phyloP scores from a whole-genome alignment of 2,113 vertebrate species.

The Origma solitaria region DNA sequence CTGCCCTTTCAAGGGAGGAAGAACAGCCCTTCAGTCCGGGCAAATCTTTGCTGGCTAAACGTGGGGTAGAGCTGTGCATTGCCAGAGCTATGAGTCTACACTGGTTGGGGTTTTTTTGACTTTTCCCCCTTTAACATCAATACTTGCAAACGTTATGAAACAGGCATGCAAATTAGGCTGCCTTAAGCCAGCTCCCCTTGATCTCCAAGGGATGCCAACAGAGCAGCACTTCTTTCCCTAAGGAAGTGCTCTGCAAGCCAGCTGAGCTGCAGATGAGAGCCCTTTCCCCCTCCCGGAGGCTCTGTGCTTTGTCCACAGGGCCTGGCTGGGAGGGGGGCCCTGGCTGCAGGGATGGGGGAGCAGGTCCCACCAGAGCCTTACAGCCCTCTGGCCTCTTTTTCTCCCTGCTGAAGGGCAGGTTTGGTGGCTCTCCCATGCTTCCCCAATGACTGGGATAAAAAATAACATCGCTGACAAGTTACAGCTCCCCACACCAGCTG shows the following conservation, averaged over 20 bases:
- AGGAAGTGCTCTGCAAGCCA: constrained; percentile 39
- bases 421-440: background rate
- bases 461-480: background rate
- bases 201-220: constrained; percentile 35
- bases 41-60: background rate
- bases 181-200: constrained; percentile 27
- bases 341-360: background rate
- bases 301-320: background rate
- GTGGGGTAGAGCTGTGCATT: background rate
- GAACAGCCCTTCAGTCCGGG: background rate
- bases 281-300: background rate
- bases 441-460: background rate
- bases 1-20: constrained; percentile 19
- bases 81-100: background rate
- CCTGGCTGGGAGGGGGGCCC: background rate
- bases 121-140: background rate
- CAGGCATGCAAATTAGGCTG: constrained; percentile 31
- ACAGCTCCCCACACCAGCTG: background rate
- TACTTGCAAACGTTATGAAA: background rate
- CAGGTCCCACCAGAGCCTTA: background rate
- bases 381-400: background rate
- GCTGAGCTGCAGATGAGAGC: constrained; percentile 39
- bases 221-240: constrained; percentile 21
- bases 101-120: background rate
- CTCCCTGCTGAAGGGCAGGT: background rate